Base-by-base conservation (phyloP, 2,888 invertebrate genomes). In the Sepioteuthis lessoniana region DNA sequence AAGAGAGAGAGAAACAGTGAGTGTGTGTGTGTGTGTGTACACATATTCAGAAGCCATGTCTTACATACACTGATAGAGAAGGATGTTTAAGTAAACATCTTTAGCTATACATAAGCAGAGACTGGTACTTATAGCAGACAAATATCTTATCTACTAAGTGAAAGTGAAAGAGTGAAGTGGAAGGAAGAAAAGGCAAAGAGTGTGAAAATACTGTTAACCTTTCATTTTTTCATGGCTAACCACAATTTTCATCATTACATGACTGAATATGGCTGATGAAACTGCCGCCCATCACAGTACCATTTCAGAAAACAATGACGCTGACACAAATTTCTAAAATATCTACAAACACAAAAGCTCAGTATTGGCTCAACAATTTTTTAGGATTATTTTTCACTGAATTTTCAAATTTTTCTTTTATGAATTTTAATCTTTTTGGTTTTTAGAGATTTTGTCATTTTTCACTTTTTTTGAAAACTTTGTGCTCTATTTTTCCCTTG, bases 331-430 rank as follows among this genome's bases (percentile, higher is more conserved):
- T 46, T 92, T 92, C 47, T 47, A 47, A 92, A 92, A 92, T 92
- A 47, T 92, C 92, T 92, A 92, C 92, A 31, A 92, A 92, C 92
- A 92, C 92, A 92, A 92, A 92, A 92, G 92, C 92, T 92, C 47
- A 42, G 47, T 42, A 91, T 37, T 47, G 92, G 92, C 92, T n/a
- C 46, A 46, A 31, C 19, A 46, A 46, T 92, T 91, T 46, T 91
- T n/a, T 47, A 92, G 46, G 47, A 46, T 47, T 91, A 91, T 91
- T 91, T 90, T 91, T 76, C 76, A n/a, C n/a, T 92, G 35, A 31
- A 42, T 91, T 42, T 47, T 47, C 42, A n/a, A 31, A 16, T 92
- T 92, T 91, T 76, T 92, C 46, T 28, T n/a, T 92, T 47, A 42
- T 92, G 38, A 92, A 92, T 47, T 47, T 92, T 92, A 19, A 92